A percentile compares a stretch with the other conserved stretches of the same genome.
Evolutionary conservation across 2,113 vertebrate genomes (phyloP).

Genomic region (Anas platyrhynchos): DNA sequence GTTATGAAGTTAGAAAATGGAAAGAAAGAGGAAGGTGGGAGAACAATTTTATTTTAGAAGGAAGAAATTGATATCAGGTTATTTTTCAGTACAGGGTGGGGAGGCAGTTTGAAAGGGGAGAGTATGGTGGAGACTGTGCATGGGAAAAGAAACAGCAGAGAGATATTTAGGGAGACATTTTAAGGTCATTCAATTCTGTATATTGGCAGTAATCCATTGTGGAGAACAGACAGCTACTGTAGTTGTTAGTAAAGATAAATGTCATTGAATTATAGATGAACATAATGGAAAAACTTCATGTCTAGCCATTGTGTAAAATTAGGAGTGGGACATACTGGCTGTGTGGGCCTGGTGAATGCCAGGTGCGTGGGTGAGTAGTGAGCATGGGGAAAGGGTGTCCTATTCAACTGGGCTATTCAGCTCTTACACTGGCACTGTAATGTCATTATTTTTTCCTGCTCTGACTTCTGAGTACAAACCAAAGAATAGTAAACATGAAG

Average conservation of each 20-base stretch:
- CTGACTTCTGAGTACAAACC: background rate
- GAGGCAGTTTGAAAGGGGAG: background rate
- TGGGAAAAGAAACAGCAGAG: conserved; percentile 11
- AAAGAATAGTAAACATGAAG: conserved; percentile 29
- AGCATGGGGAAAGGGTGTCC: background rate
- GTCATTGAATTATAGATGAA: conserved; percentile 57
- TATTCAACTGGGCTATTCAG: conserved; percentile 36
- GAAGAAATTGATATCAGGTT: background rate
- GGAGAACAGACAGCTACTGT: conserved; percentile 62
- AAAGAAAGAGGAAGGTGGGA: background rate
- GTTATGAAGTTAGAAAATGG: background rate
- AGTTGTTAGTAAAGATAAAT: conserved; percentile 66
- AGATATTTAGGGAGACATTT: conserved; percentile 58
- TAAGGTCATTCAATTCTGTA: conserved; percentile 58
- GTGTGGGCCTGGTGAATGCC: conserved; percentile 52
- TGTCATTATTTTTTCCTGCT: conserved; percentile 8
- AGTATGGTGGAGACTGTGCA: background rate
- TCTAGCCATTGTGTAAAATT: conserved; percentile 59
- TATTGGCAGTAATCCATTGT: conserved; percentile 60
- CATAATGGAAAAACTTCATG: conserved; percentile 58
- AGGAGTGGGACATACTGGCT: conserved; percentile 53
- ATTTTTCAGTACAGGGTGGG: background rate
- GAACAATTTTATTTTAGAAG: background rate
- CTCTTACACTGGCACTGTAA: background rate
- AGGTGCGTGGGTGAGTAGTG: conserved; percentile 33